phyloP scores from a whole-genome alignment of 2,797 vertebrate genomes.

The Cichlasoma orientale region DNA sequence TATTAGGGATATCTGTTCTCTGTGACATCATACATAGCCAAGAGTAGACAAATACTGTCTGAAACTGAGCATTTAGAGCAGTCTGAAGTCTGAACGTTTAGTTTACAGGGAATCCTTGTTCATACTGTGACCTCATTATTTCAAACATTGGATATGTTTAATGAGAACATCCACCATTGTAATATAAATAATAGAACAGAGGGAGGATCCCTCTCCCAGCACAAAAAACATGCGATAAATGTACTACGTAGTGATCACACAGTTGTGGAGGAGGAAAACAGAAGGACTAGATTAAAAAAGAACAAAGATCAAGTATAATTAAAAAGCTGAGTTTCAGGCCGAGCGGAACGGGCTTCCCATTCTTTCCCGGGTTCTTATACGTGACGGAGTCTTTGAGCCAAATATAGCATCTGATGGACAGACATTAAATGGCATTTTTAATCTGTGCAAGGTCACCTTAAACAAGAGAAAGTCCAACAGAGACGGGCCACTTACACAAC shows the following conservation, averaged over 20 bases:
- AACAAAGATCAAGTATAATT: not conserved
- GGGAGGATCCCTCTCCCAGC: not conserved
- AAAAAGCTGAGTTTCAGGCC: conserved; percentile 4
- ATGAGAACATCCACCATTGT: not conserved
- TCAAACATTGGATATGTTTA: not conserved
- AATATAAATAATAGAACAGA: not conserved
- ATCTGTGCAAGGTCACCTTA: conserved; percentile 68
- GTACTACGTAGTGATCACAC: not conserved
- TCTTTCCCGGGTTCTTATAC: not conserved
- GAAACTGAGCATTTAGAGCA: not conserved
- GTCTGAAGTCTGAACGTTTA: not conserved
- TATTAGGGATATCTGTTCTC: not conserved
- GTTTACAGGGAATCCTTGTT: not conserved
- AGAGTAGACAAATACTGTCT: not conserved
- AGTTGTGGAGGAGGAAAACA: not conserved
- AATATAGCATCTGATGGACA: conserved; percentile 26
- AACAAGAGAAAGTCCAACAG: conserved; percentile 51
- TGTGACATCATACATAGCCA: not conserved
- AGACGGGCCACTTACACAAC: conserved; percentile 40
- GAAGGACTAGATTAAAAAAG: not conserved
- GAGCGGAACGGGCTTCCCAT: not conserved
- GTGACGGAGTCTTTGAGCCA: conserved; percentile 9
- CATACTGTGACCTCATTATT: not conserved
- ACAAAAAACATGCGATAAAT: not conserved
- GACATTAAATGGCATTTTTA: conserved; percentile 47